These are phyloP conservation scores for Nesoenas mayeri DNA, from an alignment of 2,113 vertebrate species.

Conservation along the genomic window DNA sequence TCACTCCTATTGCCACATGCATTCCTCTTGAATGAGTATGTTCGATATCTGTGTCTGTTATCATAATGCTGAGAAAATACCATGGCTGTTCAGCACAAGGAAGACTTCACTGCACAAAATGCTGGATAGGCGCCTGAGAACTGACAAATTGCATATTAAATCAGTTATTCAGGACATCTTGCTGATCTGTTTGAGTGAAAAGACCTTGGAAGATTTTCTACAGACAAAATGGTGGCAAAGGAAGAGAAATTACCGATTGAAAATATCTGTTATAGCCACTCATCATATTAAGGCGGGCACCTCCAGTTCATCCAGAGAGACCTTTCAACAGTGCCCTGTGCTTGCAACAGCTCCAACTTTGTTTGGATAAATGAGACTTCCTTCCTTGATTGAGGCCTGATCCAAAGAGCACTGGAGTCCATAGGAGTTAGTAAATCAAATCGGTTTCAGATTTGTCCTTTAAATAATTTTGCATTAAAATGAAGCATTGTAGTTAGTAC, in stretches of 20 bases:
- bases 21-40: slow-evolving; percentile 30
- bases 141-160: neutral
- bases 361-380: neutral
- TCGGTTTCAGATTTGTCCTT: neutral
- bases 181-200: neutral
- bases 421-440: neutral
- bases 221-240: neutral
- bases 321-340: neutral
- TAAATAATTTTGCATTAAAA: neutral
- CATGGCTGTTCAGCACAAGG: neutral
- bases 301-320: neutral
- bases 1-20: slow-evolving; percentile 1
- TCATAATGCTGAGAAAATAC: slow-evolving; percentile 3
- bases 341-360: neutral
- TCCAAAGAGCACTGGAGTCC: neutral
- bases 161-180: neutral
- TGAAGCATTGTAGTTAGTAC: neutral
- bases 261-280: neutral
- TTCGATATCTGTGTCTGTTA: slow-evolving; percentile 26
- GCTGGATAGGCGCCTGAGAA: slow-evolving; percentile 1
- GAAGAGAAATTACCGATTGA: neutral
- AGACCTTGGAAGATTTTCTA: neutral
- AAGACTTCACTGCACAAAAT: neutral
- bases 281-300: neutral
- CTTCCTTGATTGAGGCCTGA: neutral